Evolutionary conservation across 92 coral and sea anemone species (phyloP), one percentile per base, ranked within the genome.

Genomic region (Actinernus sp.): DNA sequence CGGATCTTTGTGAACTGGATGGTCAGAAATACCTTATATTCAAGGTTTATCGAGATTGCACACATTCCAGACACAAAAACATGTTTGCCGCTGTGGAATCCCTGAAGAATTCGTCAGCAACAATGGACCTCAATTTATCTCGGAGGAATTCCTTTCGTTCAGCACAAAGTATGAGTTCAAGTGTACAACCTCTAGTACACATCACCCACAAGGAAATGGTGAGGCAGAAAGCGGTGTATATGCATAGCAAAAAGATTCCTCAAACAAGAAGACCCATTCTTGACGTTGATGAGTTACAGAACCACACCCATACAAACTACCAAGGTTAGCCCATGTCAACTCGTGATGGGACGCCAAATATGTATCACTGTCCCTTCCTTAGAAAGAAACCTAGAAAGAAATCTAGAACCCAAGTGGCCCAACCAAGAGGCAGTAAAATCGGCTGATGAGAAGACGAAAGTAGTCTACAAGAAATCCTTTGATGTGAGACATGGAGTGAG

Each of bases 81-180:
- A 53, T 84, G 22, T 84, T 84, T 77, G 76, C 86, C 79, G 71
- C 0, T 74, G 71, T 39, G 91, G 86, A 64, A 71, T 78, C 31
- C 77, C 82, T 20, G 61, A 58, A 8, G 85, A 70, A 29, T 6
- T 58, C 1, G 59, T 63, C 40, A 63, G 81, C 33, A 81, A 71
- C 41, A 78, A 70, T 55, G 81, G 81, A 17, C 73, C 85, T 12
- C 90, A 76, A 25, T 65, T 71, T 46, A 31, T 60, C 4, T 55
- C 74, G 4, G 62, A 62, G 3, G 49, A 38, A 21, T 84, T 85
- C 55, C 2, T 1, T 10, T 13, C 39, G 14, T 84, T 84, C 33
- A 46, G 54, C 40, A 25, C 52, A 9, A 25, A 74, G 49, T 58
- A 59, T 51, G 77, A 68, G 14, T 84, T 84, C 53, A 70, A 69